Evolutionary conservation across 2,797 vertebrate genomes (phyloP).

Genomic region (Mallotus villosus): DNA sequence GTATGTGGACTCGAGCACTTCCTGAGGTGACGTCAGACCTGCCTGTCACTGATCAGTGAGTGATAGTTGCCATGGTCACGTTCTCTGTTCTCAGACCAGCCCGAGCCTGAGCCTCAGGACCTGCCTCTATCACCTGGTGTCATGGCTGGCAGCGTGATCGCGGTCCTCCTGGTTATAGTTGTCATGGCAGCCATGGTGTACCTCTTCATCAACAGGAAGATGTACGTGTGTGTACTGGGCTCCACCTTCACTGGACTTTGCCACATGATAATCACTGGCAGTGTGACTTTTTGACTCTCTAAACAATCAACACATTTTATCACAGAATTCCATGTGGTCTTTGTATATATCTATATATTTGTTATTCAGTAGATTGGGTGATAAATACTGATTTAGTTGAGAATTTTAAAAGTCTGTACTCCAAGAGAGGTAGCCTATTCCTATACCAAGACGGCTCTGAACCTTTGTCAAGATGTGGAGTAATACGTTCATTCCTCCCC

Average conservation of each 20-base stretch:
- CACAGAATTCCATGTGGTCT: background rate
- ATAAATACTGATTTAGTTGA: no score
- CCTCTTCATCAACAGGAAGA: conserved; percentile 38
- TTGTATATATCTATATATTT: no score
- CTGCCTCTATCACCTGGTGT: conserved; percentile 14
- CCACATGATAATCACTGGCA: background rate
- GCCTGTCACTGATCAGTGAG: no score
- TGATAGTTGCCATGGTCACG: background rate
- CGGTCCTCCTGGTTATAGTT: conserved; percentile 35
- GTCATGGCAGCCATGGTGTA: conserved; percentile 37
- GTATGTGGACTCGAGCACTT: background rate
- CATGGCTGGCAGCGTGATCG: conserved; percentile 37
- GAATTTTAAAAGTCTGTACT: no score
- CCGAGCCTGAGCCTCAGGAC: no score
- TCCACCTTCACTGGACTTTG: no score
- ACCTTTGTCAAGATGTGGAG: no score
- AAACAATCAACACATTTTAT: background rate
- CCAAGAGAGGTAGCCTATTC: no score
- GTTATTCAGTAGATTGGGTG: no score
- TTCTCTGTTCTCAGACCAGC: conserved; percentile 41
- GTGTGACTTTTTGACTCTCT: no score
- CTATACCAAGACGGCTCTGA: no score
- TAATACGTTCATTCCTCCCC: no score
- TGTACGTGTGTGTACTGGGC: conserved; percentile 30
- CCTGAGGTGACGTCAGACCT: background rate